Evolutionary conservation across 2,888 invertebrate species (phyloP).

Genomic region (Dynastes hyllus): DNA sequence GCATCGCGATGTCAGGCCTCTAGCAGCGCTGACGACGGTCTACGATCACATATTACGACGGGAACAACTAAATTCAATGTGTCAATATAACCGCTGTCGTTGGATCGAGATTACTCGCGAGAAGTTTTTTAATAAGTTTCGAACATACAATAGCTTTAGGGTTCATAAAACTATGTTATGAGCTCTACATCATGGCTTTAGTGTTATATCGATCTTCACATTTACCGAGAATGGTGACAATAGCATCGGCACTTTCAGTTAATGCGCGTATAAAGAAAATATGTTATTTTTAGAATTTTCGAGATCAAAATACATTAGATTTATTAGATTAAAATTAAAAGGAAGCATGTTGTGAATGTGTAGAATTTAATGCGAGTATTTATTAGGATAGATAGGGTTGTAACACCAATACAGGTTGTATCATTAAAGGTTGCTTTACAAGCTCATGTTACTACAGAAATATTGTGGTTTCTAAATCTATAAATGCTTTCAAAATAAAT

Average conservation of each 20-base stretch:
- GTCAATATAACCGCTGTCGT: conserved; percentile 9
- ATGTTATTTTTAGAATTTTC: too few species aligned
- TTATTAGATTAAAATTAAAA: too few species aligned
- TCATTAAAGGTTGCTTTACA: too few species aligned
- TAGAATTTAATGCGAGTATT: too few species aligned
- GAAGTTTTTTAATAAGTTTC: conserved; percentile 8
- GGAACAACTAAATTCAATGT: conserved; percentile 16
- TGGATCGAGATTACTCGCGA: neutral
- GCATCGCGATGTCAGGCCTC: neutral
- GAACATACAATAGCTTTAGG: neutral
- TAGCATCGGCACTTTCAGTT: neutral
- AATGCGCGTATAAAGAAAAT: too few species aligned
- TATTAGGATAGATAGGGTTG: too few species aligned
- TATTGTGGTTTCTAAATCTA: too few species aligned
- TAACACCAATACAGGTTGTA: too few species aligned
- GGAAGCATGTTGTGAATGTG: too few species aligned
- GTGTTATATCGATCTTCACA: neutral
- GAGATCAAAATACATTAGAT: too few species aligned
- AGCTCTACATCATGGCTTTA: neutral
- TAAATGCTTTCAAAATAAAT: too few species aligned
- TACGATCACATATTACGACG: conserved; percentile 10
- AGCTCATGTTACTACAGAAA: too few species aligned
- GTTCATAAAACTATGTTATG: conserved; percentile 4
- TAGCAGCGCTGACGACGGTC: neutral
- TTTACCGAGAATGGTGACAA: neutral